Conservation (phyloP, 2,797 vertebrate species). For the Molothrus ater region DNA sequence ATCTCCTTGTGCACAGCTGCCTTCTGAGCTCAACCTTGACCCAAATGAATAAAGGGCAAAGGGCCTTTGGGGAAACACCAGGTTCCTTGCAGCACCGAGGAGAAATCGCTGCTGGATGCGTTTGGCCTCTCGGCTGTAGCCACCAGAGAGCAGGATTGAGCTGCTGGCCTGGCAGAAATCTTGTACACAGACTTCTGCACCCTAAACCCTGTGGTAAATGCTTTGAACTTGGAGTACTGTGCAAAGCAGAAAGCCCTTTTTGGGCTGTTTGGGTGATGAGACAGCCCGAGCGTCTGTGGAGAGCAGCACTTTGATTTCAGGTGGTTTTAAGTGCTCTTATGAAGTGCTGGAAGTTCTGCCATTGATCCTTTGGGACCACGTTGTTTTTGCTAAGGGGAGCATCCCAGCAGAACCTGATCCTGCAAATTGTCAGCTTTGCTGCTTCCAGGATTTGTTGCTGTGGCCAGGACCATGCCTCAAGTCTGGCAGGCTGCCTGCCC, state of each 20-base stretch:
- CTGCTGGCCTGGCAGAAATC: background rate
- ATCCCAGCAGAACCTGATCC: background rate
- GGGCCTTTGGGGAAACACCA: rapidly evolving
- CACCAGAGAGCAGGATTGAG: slow-evolving; percentile 64
- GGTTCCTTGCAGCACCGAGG: background rate
- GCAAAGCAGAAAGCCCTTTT: background rate
- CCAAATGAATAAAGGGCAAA: background rate
- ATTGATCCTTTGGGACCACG: rapidly evolving
- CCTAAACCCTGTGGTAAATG: rapidly evolving
- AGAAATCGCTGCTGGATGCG: rapidly evolving
- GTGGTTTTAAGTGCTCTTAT: rapidly evolving
- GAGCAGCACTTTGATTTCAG: background rate
- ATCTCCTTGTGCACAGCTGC: background rate
- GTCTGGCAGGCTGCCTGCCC: background rate
- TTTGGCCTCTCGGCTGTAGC: background rate
- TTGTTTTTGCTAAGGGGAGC: background rate
- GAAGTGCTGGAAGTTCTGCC: background rate
- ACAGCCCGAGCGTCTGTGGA: background rate
- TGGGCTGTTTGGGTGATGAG: background rate
- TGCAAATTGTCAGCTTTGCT: background rate
- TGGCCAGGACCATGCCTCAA: background rate
- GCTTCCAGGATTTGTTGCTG: background rate
- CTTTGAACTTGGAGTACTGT: background rate
- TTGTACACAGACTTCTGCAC: rapidly evolving
- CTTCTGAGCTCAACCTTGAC: background rate